These are phyloP conservation scores for Perithous albicinctus DNA, from an alignment of 2,888 invertebrate species.

Conservation along the genomic window DNA sequence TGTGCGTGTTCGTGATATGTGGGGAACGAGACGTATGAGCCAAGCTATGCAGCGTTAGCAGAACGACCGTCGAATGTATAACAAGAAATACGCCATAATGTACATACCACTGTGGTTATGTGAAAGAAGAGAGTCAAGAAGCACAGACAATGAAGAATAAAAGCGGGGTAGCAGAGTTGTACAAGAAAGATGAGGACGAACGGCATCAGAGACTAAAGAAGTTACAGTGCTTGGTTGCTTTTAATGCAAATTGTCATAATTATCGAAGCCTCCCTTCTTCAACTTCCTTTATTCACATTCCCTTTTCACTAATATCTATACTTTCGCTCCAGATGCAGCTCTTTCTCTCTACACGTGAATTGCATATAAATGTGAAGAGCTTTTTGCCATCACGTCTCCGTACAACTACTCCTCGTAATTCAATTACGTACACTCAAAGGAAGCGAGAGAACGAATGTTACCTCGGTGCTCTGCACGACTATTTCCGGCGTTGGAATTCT, in stretches of 20 bases:
- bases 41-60: background rate
- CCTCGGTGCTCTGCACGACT: background rate
- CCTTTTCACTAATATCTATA: background rate
- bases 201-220: conserved; percentile 11
- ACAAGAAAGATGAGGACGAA: conserved; percentile 14
- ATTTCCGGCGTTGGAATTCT: background rate
- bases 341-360: conserved; percentile 9
- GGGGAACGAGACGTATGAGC: background rate
- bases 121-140: conserved; percentile 5
- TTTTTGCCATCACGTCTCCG: background rate
- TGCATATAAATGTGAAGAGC: conserved; percentile 4
- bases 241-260: conserved; percentile 50
- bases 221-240: conserved; percentile 52
- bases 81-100: background rate
- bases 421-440: conserved; percentile 11
- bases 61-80: background rate
- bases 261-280: conserved; percentile 8
- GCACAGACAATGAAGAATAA: background rate
- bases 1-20: background rate
- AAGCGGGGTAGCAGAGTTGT: conserved; percentile 8
- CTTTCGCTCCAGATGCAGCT: background rate
- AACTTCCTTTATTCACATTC: conserved; percentile 16
- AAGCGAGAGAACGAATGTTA: background rate
- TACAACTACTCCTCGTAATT: conserved; percentile 9
- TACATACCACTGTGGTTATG: background rate